Evolutionary conservation across 2,113 vertebrate genomes (phyloP).

Genomic region (Pseudorectes ferrugineus): DNA sequence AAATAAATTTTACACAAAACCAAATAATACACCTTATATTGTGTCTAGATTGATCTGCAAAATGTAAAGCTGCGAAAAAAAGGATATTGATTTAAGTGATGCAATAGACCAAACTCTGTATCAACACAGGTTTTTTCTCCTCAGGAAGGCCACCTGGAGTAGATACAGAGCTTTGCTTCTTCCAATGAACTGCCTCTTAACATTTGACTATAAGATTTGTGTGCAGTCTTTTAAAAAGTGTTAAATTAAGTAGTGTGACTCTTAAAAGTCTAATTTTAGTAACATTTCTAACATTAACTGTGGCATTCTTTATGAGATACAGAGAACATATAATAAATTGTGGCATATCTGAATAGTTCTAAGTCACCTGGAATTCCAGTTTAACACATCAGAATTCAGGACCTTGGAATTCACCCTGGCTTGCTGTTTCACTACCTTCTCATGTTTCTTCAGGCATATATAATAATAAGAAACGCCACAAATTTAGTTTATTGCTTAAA

Average conservation of each 20-base stretch:
- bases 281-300: not conserved
- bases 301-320: not conserved
- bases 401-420: not conserved
- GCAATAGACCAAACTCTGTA: not conserved
- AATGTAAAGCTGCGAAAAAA: not conserved
- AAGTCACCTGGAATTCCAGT: constrained; percentile 64
- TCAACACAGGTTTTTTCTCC: not conserved
- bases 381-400: constrained; percentile 6
- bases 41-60: not conserved
- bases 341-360: not conserved
- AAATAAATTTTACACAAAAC: not conserved
- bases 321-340: not conserved
- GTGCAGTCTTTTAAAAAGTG: not conserved
- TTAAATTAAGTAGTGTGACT: not conserved
- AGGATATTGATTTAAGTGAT: not conserved
- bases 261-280: not conserved
- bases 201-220: not conserved
- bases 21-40: not conserved
- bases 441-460: constrained; percentile 63
- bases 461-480: constrained; percentile 53
- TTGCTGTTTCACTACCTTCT: constrained; percentile 54
- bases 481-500: not conserved
- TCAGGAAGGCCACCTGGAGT: not conserved
- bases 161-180: not conserved
- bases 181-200: not conserved